Evolutionary conservation across 2,113 vertebrate species (phyloP).

Genomic region (Eolophus roseicapilla): DNA sequence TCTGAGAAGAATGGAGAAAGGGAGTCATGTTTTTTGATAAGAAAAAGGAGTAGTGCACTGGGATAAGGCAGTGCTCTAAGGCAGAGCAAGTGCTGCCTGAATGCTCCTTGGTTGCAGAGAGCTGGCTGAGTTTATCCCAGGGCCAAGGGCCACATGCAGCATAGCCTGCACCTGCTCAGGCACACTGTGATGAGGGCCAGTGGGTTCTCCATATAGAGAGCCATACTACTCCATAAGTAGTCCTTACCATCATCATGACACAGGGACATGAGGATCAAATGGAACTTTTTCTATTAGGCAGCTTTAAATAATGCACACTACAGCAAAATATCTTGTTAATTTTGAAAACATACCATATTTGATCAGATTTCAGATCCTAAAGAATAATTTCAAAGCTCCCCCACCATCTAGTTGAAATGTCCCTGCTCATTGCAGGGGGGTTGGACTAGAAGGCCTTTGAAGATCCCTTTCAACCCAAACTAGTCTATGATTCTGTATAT

Average conservation of each 20-base stretch:
- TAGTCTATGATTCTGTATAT: background rate
- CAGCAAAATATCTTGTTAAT: background rate
- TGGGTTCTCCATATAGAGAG: too few relatives aligned
- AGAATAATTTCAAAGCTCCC: background rate
- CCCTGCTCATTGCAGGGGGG: background rate
- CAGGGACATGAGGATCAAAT: background rate
- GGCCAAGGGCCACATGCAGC: background rate
- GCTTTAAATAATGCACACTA: background rate
- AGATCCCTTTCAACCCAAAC: background rate
- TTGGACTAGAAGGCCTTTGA: background rate
- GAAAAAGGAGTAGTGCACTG: rapidly evolving
- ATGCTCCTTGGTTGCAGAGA: background rate
- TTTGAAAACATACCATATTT: background rate
- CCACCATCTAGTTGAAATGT: background rate
- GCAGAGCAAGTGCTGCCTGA: background rate
- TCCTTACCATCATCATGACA: background rate
- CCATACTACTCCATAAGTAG: too few relatives aligned
- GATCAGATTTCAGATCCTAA: background rate
- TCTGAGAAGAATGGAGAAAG: background rate
- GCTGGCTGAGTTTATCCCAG: background rate
- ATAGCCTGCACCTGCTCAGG: background rate
- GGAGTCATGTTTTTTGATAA: rapidly evolving
- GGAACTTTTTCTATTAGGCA: background rate
- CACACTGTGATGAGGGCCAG: background rate
- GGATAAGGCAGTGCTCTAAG: background rate